Evolutionary conservation across 2,888 invertebrate species (phyloP).

Genomic region (Cephalotes varians): DNA sequence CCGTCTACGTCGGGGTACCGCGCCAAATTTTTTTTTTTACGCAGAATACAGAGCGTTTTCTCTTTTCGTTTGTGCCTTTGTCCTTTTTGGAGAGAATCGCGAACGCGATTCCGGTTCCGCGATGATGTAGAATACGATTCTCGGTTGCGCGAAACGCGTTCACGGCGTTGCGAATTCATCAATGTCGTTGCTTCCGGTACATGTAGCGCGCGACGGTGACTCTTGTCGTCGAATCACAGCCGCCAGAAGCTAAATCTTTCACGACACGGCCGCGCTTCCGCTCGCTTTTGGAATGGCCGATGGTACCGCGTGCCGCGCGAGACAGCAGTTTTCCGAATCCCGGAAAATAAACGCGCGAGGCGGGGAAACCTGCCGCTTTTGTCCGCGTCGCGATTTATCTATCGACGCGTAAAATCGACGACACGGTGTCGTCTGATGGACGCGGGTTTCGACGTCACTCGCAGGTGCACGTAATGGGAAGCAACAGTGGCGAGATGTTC

Average conservation of each 20-base stretch:
- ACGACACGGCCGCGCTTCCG: conserved; percentile 37
- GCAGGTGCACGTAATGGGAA: conserved; percentile 11
- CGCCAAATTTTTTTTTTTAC: background rate
- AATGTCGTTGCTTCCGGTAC: conserved; percentile 67
- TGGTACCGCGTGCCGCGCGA: background rate
- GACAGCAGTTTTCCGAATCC: conserved; percentile 11
- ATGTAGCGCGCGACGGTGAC: conserved; percentile 27
- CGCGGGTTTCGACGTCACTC: conserved; percentile 2
- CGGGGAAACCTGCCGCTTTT: conserved; percentile 21
- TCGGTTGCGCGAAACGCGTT: conserved; percentile 57
- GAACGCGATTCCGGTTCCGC: background rate
- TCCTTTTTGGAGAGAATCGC: background rate
- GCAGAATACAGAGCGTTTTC: background rate
- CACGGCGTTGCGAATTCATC: conserved; percentile 71
- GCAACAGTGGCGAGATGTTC: conserved; percentile 22
- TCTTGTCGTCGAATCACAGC: conserved; percentile 44
- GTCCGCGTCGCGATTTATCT: conserved; percentile 31
- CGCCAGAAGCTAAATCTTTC: conserved; percentile 38
- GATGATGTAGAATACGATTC: background rate
- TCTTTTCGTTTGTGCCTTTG: background rate
- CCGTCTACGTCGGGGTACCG: background rate
- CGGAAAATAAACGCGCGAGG: conserved; percentile 39
- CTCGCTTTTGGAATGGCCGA: conserved; percentile 23
- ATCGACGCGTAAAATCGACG: conserved; percentile 34
- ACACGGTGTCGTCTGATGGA: conserved; percentile 4